Percentiles rank a stretch among this genome's conserved stretches.
These are phyloP conservation scores for Cuniculus paca DNA, from an alignment of 2,797 vertebrate genomes.

Conservation along the genomic window DNA sequence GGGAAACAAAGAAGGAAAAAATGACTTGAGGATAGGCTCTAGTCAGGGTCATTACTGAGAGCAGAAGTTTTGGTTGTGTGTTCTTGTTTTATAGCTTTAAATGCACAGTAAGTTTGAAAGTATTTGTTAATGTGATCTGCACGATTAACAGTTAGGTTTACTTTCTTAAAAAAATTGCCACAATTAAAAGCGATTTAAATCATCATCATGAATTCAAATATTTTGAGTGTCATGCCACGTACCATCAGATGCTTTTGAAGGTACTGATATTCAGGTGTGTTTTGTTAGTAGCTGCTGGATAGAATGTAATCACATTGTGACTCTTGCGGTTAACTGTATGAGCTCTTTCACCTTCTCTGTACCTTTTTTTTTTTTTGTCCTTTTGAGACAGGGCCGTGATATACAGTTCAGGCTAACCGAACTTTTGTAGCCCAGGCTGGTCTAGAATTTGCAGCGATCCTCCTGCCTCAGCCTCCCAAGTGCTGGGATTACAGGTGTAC, in stretches of 20 bases:
- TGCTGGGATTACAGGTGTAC: no score
- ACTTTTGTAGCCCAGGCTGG: no score
- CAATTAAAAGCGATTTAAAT: constrained; percentile 17
- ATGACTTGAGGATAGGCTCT: constrained; percentile 38
- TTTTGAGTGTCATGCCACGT: background rate
- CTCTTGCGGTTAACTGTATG: background rate
- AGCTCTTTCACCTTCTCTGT: background rate
- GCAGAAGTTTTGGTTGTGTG: constrained; percentile 64
- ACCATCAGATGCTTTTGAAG: background rate
- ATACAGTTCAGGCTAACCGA: no score
- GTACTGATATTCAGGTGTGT: background rate
- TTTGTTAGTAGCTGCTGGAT: background rate
- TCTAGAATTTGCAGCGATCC: no score
- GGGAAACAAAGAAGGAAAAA: background rate
- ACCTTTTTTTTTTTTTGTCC: background rate
- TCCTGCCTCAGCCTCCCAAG: no score
- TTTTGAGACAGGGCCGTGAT: no score
- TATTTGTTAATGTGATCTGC: background rate
- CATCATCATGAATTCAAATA: background rate
- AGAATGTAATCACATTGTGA: background rate
- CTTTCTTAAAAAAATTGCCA: background rate
- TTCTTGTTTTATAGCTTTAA: constrained; percentile 53
- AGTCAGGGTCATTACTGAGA: constrained; percentile 70
- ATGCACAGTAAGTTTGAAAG: constrained; percentile 35
- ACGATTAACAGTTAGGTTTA: constrained; percentile 13